Evolutionary conservation across 2,888 invertebrate species (phyloP).

Genomic region (Drosophila pseudotalamancana): DNA sequence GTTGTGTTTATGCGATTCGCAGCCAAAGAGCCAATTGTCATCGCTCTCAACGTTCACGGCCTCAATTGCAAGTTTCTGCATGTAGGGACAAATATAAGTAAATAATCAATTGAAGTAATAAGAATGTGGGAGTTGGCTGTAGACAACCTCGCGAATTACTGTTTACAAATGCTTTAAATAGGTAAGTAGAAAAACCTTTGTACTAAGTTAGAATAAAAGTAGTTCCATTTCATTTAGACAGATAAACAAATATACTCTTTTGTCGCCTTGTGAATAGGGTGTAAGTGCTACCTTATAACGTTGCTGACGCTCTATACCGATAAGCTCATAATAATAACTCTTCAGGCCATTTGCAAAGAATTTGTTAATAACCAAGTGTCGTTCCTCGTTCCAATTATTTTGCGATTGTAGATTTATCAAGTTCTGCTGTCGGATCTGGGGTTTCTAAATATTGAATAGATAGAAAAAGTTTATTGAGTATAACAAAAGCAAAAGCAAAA

Average conservation of each 20-base stretch:
- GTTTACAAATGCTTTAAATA: too few species aligned
- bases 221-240: background rate
- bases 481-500: background rate
- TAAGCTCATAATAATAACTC: constrained; percentile 76
- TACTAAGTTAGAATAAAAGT: too few species aligned
- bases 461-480: background rate
- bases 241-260: background rate
- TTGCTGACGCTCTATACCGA: constrained; percentile 73
- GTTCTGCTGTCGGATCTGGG: constrained; percentile 43
- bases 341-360: constrained; percentile 75
- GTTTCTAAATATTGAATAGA: constrained; percentile 49
- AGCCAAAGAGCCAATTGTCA: constrained; percentile 91
- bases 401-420: constrained; percentile 16
- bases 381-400: constrained; percentile 85
- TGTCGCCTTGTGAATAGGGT: background rate
- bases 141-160: too few species aligned
- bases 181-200: too few species aligned
- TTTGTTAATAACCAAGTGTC: constrained; percentile 83
- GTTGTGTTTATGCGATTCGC: constrained; percentile 86
- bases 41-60: constrained; percentile 88
- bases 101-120: too few species aligned
- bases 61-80: constrained; percentile 86
- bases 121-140: too few species aligned
- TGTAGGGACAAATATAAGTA: too few species aligned
- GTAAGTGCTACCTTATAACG: constrained; percentile 68